These are phyloP conservation scores for Volucella bombylans DNA, from an alignment of 2,888 invertebrate genomes.

Conservation along the genomic window DNA sequence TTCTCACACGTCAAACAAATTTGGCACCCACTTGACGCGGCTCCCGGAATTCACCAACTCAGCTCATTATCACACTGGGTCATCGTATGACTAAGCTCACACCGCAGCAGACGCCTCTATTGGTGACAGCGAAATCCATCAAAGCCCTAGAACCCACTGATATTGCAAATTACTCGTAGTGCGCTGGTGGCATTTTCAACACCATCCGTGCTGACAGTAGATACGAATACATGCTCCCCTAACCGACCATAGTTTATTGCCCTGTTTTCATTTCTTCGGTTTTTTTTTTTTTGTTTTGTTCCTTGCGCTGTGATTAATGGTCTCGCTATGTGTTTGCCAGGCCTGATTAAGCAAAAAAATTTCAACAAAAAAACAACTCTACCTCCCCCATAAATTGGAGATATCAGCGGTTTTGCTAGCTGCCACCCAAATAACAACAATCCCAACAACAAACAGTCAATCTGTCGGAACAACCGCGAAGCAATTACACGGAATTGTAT, in stretches of 20 bases:
- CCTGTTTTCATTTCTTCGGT: not conserved
- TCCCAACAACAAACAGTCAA: conserved; percentile 59
- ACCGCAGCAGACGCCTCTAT: conserved; percentile 37
- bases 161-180: conserved; percentile 40
- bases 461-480: conserved; percentile 69
- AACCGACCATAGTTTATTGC: conserved; percentile 48
- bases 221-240: conserved; percentile 9
- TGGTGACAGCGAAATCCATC: not conserved
- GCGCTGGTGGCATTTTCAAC: conserved; percentile 64
- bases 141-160: conserved; percentile 27
- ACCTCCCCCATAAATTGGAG: conserved; percentile 54
- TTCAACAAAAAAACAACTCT: conserved; percentile 9
- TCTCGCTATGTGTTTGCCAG: conserved; percentile 51
- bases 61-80: conserved; percentile 39
- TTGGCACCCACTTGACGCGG: not conserved
- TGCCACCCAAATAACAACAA: conserved; percentile 64
- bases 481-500: conserved; percentile 73
- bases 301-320: conserved; percentile 54
- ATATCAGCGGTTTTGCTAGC: conserved; percentile 56
- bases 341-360: not conserved
- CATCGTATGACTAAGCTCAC: conserved; percentile 46
- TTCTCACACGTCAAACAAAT: conserved; percentile 3
- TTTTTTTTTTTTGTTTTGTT: not conserved
- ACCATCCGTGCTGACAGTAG: conserved; percentile 59
- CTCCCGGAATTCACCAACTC: conserved; percentile 46